Percentiles rank a stretch among this genome's conserved stretches.
phyloP scores from a whole-genome alignment of 2,888 invertebrate genomes.

The Ceratothoa steindachneri region DNA sequence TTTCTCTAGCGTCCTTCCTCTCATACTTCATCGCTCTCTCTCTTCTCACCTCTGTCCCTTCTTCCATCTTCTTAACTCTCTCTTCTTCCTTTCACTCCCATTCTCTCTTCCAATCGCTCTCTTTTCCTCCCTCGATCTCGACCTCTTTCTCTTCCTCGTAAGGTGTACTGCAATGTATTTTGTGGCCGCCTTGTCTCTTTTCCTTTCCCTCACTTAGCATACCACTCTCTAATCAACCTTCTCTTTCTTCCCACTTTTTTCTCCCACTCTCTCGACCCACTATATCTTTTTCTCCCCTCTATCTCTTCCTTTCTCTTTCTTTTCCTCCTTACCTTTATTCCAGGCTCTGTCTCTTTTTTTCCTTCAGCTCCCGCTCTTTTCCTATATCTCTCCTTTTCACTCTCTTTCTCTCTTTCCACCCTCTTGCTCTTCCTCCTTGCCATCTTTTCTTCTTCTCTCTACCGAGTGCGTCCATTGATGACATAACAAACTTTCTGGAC shows the following conservation, averaged over 20 bases:
- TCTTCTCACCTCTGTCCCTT: too few relatives aligned
- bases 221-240: not conserved
- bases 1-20: too few relatives aligned
- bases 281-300: not conserved
- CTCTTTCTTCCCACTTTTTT: not conserved
- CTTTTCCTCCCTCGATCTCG: not conserved
- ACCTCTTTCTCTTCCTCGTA: not conserved
- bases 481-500: too few relatives aligned
- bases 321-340: not conserved
- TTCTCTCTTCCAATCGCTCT: not conserved
- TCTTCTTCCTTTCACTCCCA: not conserved
- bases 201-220: not conserved
- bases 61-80: too few relatives aligned
- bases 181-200: not conserved
- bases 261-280: not conserved
- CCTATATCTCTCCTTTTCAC: too few relatives aligned
- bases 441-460: too few relatives aligned
- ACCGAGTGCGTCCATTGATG: too few relatives aligned
- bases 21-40: too few relatives aligned
- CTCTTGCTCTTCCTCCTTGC: too few relatives aligned
- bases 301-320: not conserved
- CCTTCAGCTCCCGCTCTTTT: too few relatives aligned
- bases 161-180: too few relatives aligned
- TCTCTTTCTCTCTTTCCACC: too few relatives aligned
- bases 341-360: not conserved